Percentiles rank a stretch among this genome's conserved stretches.
These are phyloP conservation scores for Trachymyrmex septentrionalis DNA, from an alignment of 1,140 invertebrate genomes.

Conservation along the genomic window DNA sequence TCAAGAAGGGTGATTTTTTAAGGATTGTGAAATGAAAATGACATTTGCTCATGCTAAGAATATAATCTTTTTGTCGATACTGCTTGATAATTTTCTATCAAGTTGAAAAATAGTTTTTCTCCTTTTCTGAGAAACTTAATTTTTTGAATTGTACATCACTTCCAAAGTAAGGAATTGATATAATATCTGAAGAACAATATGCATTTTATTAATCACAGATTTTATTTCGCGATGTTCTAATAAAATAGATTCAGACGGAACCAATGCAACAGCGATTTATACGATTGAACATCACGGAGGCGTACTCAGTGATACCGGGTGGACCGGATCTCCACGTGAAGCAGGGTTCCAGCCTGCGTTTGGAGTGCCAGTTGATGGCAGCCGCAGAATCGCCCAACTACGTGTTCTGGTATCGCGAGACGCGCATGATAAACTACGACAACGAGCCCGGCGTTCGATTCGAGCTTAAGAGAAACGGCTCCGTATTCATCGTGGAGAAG, in stretches of 20 bases:
- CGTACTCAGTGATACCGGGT: slow-evolving; percentile 91
- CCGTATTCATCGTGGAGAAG: slow-evolving; percentile 87
- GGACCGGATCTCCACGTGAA: slow-evolving; percentile 92
- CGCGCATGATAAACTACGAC: slow-evolving; percentile 92
- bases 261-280: slow-evolving; percentile 82
- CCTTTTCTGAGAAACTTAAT: too few relatives aligned
- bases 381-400: slow-evolving; percentile 91
- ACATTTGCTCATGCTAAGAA: too few relatives aligned
- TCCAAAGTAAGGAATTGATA: too few relatives aligned
- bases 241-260: slow-evolving; percentile 73
- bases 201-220: background rate
- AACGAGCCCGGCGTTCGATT: slow-evolving; percentile 85
- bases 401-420: slow-evolving; percentile 93
- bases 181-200: too few relatives aligned
- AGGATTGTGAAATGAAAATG: too few relatives aligned
- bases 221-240: background rate
- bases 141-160: too few relatives aligned
- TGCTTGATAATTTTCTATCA: too few relatives aligned
- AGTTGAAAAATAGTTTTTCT: too few relatives aligned
- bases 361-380: slow-evolving; percentile 91
- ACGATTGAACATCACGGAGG: slow-evolving; percentile 87
- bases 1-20: too few relatives aligned
- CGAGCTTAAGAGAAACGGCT: slow-evolving; percentile 85
- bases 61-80: too few relatives aligned
- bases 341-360: slow-evolving; percentile 90